Base-by-base conservation (phyloP, 2,888 invertebrate species). In the Orthosia gracilis region DNA sequence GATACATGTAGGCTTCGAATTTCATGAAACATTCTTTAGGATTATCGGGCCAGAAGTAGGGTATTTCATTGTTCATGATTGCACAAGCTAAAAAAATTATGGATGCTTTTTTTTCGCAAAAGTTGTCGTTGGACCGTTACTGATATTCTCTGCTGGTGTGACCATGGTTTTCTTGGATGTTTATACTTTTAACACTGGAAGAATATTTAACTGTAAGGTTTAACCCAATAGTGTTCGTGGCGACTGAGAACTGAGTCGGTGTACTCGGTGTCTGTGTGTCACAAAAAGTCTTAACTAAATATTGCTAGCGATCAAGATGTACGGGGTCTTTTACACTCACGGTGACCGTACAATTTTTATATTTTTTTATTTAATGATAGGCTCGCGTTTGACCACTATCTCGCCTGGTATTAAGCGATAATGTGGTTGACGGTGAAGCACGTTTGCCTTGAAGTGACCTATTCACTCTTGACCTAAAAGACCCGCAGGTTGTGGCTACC, bases 1-100 rank as follows among this genome's bases (percentile, higher is more conserved):
- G 31, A 13, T 0, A 1, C 69, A 59, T 76, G 23, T 12, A 54
- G 12, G 58, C 77, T 69, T 76, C 77, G 54, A 76, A 76, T 12
- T 76, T 45, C 0, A 21, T 1, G 52, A 76, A 76, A 77, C 76
- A 76, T 45, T 31, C 18, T 21, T 9, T 23, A 2, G 76, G 58
- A 3, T 47, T 17, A 7, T 63, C 26, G 1, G 47, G n/a, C 69
- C 63, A 76, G 40, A 68, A 76, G 7, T 76, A 23, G 0, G 69
- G 77, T 40, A 76, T 72, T 13, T 17, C 5, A 9, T 21, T 13
- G 26, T 64, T 64, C 54, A 76, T 59, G 4, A 52, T 4, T 57
- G 31, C 40, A 23, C 49, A 50, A 40, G 4, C 15, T 57, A 40
- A 15, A 15, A 57, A 23, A 11, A 18, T 5, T 0, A 4, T 1